A percentile compares a stretch with the other conserved stretches of the same genome.
Conservation (phyloP, 2,113 vertebrate genomes). For the Mus musculus region DNA sequence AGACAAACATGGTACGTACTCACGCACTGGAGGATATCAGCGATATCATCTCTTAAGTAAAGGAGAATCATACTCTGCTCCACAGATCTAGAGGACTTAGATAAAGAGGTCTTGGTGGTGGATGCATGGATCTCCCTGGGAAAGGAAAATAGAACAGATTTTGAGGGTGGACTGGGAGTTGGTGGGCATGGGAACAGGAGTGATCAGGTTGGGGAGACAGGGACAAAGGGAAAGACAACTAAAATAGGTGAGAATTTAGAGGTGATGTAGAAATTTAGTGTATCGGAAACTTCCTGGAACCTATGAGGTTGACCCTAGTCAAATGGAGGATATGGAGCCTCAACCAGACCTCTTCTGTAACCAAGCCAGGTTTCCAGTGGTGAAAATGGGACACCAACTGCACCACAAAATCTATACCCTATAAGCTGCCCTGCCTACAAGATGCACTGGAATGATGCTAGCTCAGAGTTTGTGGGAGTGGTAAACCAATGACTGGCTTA, state of each 20-base stretch:
- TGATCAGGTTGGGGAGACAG: not conserved
- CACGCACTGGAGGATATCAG: not conserved
- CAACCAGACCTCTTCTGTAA: not conserved
- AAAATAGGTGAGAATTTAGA: not conserved
- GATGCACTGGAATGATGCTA: not conserved
- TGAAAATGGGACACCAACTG: not conserved
- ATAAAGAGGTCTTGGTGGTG: not conserved
- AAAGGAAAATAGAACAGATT: not conserved
- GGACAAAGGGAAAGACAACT: not conserved
- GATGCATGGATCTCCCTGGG: not conserved
- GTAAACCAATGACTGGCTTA: not conserved
- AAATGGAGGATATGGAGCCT: not conserved
- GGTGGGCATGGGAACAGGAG: not conserved
- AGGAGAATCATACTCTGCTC: not conserved
- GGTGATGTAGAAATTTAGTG: not conserved
- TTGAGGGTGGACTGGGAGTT: not conserved
- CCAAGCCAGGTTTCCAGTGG: not conserved
- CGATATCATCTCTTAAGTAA: not conserved
- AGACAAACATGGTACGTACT: not conserved
- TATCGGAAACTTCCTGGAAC: not conserved
- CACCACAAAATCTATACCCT: not conserved
- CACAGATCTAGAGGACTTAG: not conserved
- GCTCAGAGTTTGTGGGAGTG: not conserved
- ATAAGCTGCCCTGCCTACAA: not conserved
- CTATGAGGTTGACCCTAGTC: not conserved